Conservation (phyloP, 2,888 invertebrate species). For the Seira musarum region DNA sequence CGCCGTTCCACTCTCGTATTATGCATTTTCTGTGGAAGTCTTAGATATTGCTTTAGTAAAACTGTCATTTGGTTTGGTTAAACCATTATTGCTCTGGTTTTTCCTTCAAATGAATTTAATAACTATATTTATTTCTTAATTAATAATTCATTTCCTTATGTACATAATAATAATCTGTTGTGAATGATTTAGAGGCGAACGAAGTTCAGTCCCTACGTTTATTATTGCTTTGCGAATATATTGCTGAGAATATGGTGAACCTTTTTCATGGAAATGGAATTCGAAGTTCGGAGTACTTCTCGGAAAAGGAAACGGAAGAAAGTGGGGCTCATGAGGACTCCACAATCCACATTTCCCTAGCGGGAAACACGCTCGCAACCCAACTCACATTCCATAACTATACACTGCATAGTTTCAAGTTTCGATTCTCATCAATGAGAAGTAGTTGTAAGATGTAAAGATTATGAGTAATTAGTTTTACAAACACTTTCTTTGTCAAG, state of each 20-base stretch:
- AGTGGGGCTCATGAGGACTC: conserved; percentile 18
- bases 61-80: conserved; percentile 40
- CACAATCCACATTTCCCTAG: conserved; percentile 4
- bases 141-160: neutral
- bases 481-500: neutral
- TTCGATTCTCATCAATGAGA: conserved; percentile 54
- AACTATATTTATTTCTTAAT: conserved; percentile 15
- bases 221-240: conserved; percentile 59
- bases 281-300: conserved; percentile 27
- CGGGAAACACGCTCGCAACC: neutral
- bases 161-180: neutral
- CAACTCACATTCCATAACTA: conserved; percentile 40
- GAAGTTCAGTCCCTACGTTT: conserved; percentile 51
- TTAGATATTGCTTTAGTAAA: conserved; percentile 50
- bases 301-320: conserved; percentile 14
- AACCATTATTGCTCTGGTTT: conserved; percentile 50
- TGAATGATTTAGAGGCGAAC: conserved; percentile 30
- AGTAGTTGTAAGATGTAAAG: neutral
- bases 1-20: neutral
- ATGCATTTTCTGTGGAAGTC: conserved; percentile 21
- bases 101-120: conserved; percentile 23
- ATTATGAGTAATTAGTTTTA: conserved; percentile 6
- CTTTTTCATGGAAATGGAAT: conserved; percentile 25
- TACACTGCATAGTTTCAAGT: conserved; percentile 60
- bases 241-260: conserved; percentile 48